phyloP scores from a whole-genome alignment of 1,140 invertebrate genomes.

The Ephestia elutella region DNA sequence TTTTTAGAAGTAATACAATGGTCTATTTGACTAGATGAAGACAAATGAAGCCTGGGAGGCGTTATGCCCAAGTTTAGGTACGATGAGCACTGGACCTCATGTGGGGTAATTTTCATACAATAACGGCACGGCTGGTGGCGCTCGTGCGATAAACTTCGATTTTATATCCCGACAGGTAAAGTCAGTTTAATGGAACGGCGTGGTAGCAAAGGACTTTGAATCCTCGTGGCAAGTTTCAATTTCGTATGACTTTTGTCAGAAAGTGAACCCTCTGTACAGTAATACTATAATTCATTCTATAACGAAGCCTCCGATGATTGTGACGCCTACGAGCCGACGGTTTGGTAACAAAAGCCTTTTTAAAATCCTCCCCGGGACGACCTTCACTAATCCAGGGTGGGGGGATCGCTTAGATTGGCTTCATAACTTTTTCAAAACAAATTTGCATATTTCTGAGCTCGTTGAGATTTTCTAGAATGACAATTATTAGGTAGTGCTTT shows the following conservation, averaged over 20 bases:
- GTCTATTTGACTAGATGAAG: constrained; percentile 28
- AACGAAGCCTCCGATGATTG: constrained; percentile 21
- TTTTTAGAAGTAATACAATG: constrained; percentile 10
- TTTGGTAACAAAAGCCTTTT: constrained; percentile 29
- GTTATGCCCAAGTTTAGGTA: too few relatives aligned
- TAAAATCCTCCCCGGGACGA: constrained; percentile 21
- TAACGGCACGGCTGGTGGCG: too few relatives aligned
- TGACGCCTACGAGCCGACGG: constrained; percentile 15
- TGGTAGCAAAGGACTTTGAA: too few relatives aligned
- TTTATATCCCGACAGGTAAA: too few relatives aligned
- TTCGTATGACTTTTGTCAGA: too few relatives aligned
- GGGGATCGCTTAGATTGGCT: constrained; percentile 30
- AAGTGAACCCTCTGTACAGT: too few relatives aligned
- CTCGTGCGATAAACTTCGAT: too few relatives aligned
- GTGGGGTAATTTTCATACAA: too few relatives aligned
- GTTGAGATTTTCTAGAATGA: constrained; percentile 23
- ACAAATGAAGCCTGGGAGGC: constrained; percentile 19
- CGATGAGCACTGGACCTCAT: too few relatives aligned
- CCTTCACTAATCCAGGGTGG: constrained; percentile 21
- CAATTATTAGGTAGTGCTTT: constrained; percentile 3
- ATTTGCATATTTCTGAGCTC: constrained; percentile 39
- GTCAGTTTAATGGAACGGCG: too few relatives aligned
- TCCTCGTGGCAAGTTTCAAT: too few relatives aligned
- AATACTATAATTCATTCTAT: too few relatives aligned
- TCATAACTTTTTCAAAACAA: constrained; percentile 38